phyloP scores from a whole-genome alignment of 1,140 invertebrate species.

The Bombyx mandarina region DNA sequence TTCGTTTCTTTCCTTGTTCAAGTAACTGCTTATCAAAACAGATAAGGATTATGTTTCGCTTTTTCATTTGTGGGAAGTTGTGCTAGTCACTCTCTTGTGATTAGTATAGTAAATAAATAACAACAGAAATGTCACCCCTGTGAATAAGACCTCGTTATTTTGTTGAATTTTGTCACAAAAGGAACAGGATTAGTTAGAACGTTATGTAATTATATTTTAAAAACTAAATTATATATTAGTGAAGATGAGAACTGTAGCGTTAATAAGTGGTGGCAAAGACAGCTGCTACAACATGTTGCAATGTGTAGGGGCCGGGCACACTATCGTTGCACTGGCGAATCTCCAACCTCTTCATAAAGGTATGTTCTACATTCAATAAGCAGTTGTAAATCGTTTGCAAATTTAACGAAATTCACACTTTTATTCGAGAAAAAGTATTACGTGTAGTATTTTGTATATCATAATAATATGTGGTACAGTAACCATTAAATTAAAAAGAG shows the following conservation, averaged over 20 bases:
- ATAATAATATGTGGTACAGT: not conserved
- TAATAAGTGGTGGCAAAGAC: conserved; percentile 98
- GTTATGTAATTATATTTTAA: conserved; percentile 60
- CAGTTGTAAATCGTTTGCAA: not conserved
- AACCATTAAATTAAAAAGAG: not conserved
- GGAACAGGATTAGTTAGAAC: conserved; percentile 40
- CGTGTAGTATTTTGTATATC: not conserved
- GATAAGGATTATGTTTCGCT: conserved; percentile 46
- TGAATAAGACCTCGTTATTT: conserved; percentile 44
- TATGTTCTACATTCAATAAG: conserved; percentile 51
- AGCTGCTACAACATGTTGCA: conserved; percentile 99
- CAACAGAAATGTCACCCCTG: conserved; percentile 36
- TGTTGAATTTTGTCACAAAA: conserved; percentile 46
- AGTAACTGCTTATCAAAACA: conserved; percentile 55
- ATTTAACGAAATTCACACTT: too few relatives aligned
- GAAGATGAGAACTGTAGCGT: conserved; percentile 89
- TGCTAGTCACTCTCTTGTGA: conserved; percentile 6
- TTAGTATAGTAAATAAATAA: conserved; percentile 13
- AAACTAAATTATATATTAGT: conserved; percentile 29
- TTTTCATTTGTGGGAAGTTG: conserved; percentile 23
- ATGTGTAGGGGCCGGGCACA: conserved; percentile 95
- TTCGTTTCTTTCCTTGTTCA: conserved; percentile 31
- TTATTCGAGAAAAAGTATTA: too few relatives aligned
- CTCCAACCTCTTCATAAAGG: conserved; percentile 89
- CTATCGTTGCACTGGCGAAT: conserved; percentile 97